Conservation (phyloP, 2,888 invertebrate genomes). For the Diogma glabrata region DNA sequence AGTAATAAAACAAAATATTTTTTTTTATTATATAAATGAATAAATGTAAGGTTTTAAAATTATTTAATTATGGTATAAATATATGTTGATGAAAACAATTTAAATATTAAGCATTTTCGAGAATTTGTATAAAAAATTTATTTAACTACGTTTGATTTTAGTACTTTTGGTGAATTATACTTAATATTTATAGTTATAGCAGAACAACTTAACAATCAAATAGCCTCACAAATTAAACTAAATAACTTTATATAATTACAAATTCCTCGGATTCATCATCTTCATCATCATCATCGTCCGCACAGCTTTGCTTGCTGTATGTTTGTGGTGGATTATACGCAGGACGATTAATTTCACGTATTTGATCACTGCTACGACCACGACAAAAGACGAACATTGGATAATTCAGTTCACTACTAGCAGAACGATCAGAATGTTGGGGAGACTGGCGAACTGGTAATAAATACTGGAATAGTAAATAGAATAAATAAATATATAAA, state of each 20-base stretch:
- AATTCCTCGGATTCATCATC: constrained; percentile 63
- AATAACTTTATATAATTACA: constrained; percentile 45
- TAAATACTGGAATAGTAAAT: constrained; percentile 36
- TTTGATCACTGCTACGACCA: constrained; percentile 49
- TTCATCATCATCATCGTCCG: constrained; percentile 46
- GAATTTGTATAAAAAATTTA: too few relatives aligned
- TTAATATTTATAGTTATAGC: too few relatives aligned
- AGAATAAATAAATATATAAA: background rate
- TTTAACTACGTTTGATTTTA: too few relatives aligned
- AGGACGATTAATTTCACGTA: constrained; percentile 26
- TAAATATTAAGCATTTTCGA: too few relatives aligned
- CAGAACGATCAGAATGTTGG: constrained; percentile 5
- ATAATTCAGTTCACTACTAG: constrained; percentile 43
- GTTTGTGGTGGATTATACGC: background rate
- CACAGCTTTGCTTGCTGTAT: constrained; percentile 19
- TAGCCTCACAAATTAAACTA: background rate
- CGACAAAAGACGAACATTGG: constrained; percentile 74
- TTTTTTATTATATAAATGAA: too few relatives aligned
- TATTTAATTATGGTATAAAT: too few relatives aligned
- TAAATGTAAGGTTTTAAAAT: too few relatives aligned
- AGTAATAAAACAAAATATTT: too few relatives aligned
- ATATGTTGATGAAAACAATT: too few relatives aligned
- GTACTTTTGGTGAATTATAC: too few relatives aligned
- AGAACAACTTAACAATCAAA: too few relatives aligned
- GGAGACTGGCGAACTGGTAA: constrained; percentile 32